Conservation (phyloP, 2,113 vertebrate genomes). For the Pampusana beccarii region DNA sequence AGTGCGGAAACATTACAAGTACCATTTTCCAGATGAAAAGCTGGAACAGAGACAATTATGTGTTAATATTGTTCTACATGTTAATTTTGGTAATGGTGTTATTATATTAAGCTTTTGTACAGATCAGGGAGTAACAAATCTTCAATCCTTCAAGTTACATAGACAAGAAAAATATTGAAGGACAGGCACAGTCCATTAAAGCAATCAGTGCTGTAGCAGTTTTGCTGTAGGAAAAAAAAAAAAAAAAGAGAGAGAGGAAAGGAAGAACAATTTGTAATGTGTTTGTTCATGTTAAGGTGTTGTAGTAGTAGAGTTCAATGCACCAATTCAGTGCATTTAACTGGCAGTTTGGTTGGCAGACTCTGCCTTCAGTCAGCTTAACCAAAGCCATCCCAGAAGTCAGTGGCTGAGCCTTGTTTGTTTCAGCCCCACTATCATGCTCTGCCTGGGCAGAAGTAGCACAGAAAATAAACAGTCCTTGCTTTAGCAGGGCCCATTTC, state of each 20-base stretch:
- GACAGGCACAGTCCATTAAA: background rate
- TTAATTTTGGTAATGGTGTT: constrained; percentile 14
- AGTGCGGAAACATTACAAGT: background rate
- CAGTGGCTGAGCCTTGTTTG: background rate
- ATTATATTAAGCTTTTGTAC: constrained; percentile 10
- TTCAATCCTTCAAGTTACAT: background rate
- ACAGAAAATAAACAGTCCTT: background rate
- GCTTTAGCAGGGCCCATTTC: background rate
- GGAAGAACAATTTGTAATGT: background rate
- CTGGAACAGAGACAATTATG: background rate
- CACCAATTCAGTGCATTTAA: background rate
- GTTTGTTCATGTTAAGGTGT: background rate
- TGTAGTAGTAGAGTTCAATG: background rate
- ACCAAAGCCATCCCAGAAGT: background rate
- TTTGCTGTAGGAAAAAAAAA: background rate
- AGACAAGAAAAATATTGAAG: background rate
- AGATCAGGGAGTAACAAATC: background rate
- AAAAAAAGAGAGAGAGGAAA: background rate
- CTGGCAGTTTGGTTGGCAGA: background rate
- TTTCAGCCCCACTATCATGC: background rate
- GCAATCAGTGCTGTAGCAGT: background rate
- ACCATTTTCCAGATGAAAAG: constrained; percentile 19
- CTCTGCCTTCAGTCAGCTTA: background rate
- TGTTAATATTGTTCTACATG: constrained; percentile 19
- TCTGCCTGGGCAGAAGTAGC: background rate